A percentile compares a stretch with the other conserved stretches of the same genome.
Conservation (phyloP, 2,888 invertebrate genomes). For the Ganaspis brasiliensis region DNA sequence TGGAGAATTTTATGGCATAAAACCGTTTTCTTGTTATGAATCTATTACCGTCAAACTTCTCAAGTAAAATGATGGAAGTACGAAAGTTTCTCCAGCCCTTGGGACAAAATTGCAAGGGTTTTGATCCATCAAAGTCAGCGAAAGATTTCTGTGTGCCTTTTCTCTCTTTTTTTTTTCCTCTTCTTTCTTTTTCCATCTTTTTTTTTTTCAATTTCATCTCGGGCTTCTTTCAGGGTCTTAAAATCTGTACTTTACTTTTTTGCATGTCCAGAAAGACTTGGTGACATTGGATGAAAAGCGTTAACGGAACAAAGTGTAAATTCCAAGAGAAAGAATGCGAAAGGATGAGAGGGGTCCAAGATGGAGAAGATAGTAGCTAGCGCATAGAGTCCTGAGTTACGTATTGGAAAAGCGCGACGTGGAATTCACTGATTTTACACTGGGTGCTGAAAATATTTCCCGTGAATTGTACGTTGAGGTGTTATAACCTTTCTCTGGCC, state of each 20-base stretch:
- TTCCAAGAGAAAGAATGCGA: constrained; percentile 29
- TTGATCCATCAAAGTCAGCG: constrained; percentile 37
- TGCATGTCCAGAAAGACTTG: constrained; percentile 7
- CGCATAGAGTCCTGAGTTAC: constrained; percentile 52
- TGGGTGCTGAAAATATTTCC: constrained; percentile 65
- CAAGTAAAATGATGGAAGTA: constrained; percentile 2
- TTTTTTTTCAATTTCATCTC: constrained; percentile 2
- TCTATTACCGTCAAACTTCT: background rate
- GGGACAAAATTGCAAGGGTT: constrained; percentile 4
- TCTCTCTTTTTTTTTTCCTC: no score
- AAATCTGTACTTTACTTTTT: constrained; percentile 23
- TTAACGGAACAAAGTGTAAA: constrained; percentile 42
- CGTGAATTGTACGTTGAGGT: constrained; percentile 42
- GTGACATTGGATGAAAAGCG: constrained; percentile 34
- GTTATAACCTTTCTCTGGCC: background rate
- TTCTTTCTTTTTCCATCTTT: no score
- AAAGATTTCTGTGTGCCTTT: constrained; percentile 2
- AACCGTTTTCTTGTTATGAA: constrained; percentile 21
- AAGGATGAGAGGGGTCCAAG: background rate
- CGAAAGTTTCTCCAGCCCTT: background rate
- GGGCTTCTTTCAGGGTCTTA: background rate
- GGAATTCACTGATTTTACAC: constrained; percentile 68
- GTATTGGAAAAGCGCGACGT: constrained; percentile 66
- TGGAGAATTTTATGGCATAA: background rate
- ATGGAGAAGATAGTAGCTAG: background rate